Evolutionary conservation across 2,113 vertebrate species (phyloP), one percentile per base, ranked within the genome.

Genomic region (Himantopus leucocephalus): DNA sequence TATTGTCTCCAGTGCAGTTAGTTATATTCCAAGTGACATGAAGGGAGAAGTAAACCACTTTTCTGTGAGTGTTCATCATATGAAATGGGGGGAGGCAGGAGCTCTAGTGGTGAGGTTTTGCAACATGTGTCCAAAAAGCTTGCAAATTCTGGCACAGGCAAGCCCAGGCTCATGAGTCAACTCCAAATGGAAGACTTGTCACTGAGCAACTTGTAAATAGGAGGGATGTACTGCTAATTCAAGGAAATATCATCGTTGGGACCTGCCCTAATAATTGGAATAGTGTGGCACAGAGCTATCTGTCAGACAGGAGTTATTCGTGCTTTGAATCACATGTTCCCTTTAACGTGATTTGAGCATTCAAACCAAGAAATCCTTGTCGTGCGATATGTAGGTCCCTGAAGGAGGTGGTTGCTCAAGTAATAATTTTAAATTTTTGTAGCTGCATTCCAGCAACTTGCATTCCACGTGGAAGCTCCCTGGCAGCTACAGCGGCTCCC

Each of bases 161-260:
- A 60, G 75, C 79, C 29, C 26, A 80, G 67, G 73, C 47, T 84
- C 16, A 9, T 96, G 95, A 96, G 80, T 96, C 94, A 94, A 32
- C 47, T 87, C 76, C 91, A 89, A 92, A 75, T 82, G 88, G 79
- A 95, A 90, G 95, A 87, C 52, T 91, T 84, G 90, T 91, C 92
- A 68, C 88, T 34, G 73, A 85, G 86, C 84, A 95, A 50, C 92
- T 90, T 93, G 92, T 93, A 90, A 94, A 73, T 88, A 86, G 93
- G 90, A 94, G 87, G 64, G 39, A 68, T 93, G 87, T 70, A 23
- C 53, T 93, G 70, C 92, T 92, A 94, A 91, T 88, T 94, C 86
- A 94, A 78, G 62, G 88, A 84, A 94, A 84, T 75, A 71, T 37
- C 20, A 16, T 93, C 6, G 4, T 84, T 59, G 78, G 68, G 86